Base-by-base conservation (phyloP, 2,797 vertebrate species). In the Gymnothorax javanicus region DNA sequence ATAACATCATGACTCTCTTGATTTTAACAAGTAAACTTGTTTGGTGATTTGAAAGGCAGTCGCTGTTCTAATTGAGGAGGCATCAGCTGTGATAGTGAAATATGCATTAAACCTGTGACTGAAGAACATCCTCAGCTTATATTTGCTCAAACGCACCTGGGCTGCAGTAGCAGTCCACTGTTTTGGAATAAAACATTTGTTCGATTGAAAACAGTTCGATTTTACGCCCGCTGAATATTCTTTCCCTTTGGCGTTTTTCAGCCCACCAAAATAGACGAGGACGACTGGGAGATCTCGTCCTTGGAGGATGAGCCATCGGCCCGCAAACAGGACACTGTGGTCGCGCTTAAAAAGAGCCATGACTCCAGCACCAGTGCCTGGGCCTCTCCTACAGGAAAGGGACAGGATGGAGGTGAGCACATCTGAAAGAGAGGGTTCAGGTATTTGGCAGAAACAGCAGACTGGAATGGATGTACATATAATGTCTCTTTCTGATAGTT, bases 251-350 rank as follows among this genome's bases (percentile, higher is more conserved):
- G 0, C 89, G 79, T 89, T 58, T 87, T 0, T 87, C 91, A 99
- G 98, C 93, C 93, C 20, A 89, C 94, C 86, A 97, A 97, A 62
- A 91, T 92, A 8, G 93, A 94, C 69, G 94, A 94, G 87, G 82
- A 86, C 1, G 97, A 98, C 9, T 98, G 96, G 96, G 93, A 97
- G 87, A 92, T 97, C 69, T 97, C 97, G 17, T 98, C 97, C 83
- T 87, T 96, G 87, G 97, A 98, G 87, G 97, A 98, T 8, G 94
- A 94, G 71, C 91, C 91, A 82, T 87, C 95, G 86, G 60, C 89
- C 4, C 79, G 86, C 4, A 97, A 95, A 91, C 84, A 91, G 4
- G 90, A 87, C 4, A 90, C 90, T 75, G 93, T 94, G 33, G 94
- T 89, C 82, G 52, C 86, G 0, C 62, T 89, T 87, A 93, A 91